Evolutionary conservation across 2,888 invertebrate genomes (phyloP).

Genomic region (Sphaerophoria rueppellii): DNA sequence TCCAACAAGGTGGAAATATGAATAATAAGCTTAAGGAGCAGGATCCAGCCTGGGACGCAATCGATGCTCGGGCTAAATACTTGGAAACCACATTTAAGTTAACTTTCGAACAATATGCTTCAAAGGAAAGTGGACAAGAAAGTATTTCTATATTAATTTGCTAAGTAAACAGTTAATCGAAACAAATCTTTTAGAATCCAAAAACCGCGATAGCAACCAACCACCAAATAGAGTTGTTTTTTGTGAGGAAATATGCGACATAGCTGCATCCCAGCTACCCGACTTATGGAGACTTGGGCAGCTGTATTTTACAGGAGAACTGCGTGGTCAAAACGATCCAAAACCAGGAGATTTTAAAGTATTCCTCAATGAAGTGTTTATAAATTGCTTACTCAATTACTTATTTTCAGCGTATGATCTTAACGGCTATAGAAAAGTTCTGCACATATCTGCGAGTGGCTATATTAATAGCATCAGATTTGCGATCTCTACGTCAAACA

Average conservation of each 20-base stretch:
- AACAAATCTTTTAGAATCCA: conserved; percentile 75
- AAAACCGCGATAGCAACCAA: conserved; percentile 79
- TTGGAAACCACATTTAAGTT: conserved; percentile 83
- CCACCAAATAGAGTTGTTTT: conserved; percentile 88
- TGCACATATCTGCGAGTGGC: conserved; percentile 89
- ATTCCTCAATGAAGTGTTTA: neutral
- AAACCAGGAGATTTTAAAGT: conserved; percentile 91
- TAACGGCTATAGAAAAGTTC: conserved; percentile 89
- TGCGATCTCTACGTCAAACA: conserved; percentile 80
- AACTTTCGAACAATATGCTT: conserved; percentile 80
- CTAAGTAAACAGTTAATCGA: neutral
- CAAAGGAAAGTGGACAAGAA: conserved; percentile 79
- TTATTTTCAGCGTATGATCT: conserved; percentile 87
- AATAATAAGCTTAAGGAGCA: conserved; percentile 82
- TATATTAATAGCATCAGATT: conserved; percentile 86
- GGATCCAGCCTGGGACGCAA: conserved; percentile 98
- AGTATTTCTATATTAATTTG: conserved; percentile 70
- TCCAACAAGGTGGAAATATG: conserved; percentile 79
- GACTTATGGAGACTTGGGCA: conserved; percentile 98
- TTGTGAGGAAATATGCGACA: conserved; percentile 90
- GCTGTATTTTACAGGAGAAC: conserved; percentile 95
- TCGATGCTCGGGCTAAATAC: conserved; percentile 92
- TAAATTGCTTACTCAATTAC: neutral
- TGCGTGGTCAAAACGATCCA: conserved; percentile 89
- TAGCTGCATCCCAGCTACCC: conserved; percentile 90